Percentiles rank a stretch among this genome's conserved stretches.
Evolutionary conservation across 2,113 vertebrate genomes (phyloP).

Genomic region (Dromaius novaehollandiae): DNA sequence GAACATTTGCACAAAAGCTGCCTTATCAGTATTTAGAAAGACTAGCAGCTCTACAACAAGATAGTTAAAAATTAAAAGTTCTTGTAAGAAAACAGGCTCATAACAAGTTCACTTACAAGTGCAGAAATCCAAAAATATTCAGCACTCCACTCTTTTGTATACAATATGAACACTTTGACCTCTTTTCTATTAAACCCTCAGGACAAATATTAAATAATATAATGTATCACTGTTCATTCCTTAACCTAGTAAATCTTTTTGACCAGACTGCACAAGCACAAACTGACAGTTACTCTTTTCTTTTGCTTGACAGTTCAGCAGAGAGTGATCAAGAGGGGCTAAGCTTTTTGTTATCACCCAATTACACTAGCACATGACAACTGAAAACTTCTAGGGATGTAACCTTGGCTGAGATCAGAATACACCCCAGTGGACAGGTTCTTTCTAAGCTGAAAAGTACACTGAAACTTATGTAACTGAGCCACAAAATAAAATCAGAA

Average conservation of each 20-base stretch:
- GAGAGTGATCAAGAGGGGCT: neutral
- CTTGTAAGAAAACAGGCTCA: neutral
- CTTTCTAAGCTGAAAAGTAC: neutral
- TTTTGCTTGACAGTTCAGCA: neutral
- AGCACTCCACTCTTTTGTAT: neutral
- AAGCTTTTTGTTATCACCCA: neutral
- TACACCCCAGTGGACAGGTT: neutral
- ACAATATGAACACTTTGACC: neutral
- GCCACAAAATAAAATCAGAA: neutral
- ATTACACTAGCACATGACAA: neutral
- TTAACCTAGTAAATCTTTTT: neutral
- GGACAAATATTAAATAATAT: neutral
- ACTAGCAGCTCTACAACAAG: neutral
- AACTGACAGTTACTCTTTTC: neutral
- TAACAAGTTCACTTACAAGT: neutral
- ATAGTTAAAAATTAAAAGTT: neutral
- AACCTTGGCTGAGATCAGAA: neutral
- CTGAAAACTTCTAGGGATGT: neutral
- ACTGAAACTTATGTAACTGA: neutral
- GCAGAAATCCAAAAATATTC: neutral
- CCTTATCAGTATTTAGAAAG: neutral
- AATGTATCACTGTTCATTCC: neutral
- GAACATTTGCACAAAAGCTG: neutral
- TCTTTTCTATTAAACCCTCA: neutral
- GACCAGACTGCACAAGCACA: neutral